These are phyloP conservation scores for Bimastos eiseni DNA, from an alignment of 2,888 invertebrate genomes.

Conservation along the genomic window DNA sequence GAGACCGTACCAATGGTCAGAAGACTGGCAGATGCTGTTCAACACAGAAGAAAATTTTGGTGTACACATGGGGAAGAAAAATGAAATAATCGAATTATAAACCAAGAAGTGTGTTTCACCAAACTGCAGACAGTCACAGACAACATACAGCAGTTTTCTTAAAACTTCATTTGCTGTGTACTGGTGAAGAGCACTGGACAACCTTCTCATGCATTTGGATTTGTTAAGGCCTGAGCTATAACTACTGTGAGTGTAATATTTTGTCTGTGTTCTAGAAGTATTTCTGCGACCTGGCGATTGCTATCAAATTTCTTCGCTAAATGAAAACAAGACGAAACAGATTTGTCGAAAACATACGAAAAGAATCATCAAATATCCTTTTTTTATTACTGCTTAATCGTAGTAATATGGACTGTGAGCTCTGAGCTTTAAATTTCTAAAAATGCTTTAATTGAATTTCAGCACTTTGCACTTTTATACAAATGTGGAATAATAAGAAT, in stretches of 20 bases:
- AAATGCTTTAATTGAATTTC: neutral
- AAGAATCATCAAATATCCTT: constrained; percentile 61
- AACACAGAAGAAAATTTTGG: too few relatives aligned
- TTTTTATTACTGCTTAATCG: neutral
- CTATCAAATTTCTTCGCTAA: constrained; percentile 87
- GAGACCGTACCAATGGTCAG: too few relatives aligned
- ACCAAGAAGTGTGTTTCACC: too few relatives aligned
- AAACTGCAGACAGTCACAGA: too few relatives aligned
- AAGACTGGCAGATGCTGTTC: too few relatives aligned
- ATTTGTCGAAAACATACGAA: constrained; percentile 83
- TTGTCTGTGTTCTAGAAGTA: neutral
- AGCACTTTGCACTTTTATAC: too few relatives aligned
- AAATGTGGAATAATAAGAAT: neutral
- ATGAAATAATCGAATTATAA: too few relatives aligned
- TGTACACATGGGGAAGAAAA: too few relatives aligned
- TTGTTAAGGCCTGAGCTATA: neutral
- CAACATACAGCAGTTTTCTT: too few relatives aligned
- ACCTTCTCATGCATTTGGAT: neutral
- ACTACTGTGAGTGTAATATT: neutral
- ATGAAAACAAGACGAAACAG: constrained; percentile 89
- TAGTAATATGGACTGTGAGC: too few relatives aligned
- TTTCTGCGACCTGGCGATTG: constrained; percentile 23
- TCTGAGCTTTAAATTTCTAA: neutral
- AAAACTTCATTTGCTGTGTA: too few relatives aligned
- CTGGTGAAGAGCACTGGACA: neutral